phyloP scores from a whole-genome alignment of 2,888 invertebrate species.

The Leptothorax acervorum region DNA sequence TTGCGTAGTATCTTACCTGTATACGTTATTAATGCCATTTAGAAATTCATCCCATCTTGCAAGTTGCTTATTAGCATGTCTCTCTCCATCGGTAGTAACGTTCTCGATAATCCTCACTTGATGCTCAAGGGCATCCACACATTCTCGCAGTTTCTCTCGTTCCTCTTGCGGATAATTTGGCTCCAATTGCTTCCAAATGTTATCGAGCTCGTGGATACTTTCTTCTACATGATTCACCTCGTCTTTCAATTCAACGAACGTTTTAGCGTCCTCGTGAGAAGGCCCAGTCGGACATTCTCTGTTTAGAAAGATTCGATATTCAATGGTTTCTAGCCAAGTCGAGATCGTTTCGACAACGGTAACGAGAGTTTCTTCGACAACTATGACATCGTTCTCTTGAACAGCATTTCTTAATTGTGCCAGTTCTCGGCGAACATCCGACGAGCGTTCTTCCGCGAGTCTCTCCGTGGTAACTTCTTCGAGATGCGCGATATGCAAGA shows the following conservation, averaged over 20 bases:
- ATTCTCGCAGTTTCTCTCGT: slow-evolving; percentile 87
- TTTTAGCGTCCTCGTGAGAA: slow-evolving; percentile 72
- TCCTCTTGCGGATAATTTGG: slow-evolving; percentile 83
- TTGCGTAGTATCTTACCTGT: slow-evolving; percentile 85
- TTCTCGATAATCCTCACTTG: slow-evolving; percentile 91
- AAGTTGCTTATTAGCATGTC: slow-evolving; percentile 87
- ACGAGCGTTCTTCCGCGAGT: slow-evolving; percentile 87
- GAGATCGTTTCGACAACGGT: slow-evolving; percentile 93
- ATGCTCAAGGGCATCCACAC: slow-evolving; percentile 88
- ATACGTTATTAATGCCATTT: slow-evolving; percentile 88
- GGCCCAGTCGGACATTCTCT: slow-evolving; percentile 77
- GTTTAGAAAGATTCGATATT: slow-evolving; percentile 91
- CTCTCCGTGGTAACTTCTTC: slow-evolving; percentile 87
- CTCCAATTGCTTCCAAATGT: slow-evolving; percentile 86
- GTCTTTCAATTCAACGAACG: slow-evolving; percentile 88
- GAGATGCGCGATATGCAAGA: slow-evolving; percentile 88
- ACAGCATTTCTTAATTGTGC: slow-evolving; percentile 88
- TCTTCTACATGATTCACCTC: slow-evolving; percentile 90
- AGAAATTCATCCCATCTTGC: slow-evolving; percentile 91
- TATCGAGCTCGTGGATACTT: slow-evolving; percentile 89
- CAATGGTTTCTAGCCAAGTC: slow-evolving; percentile 94
- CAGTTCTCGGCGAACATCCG: slow-evolving; percentile 88
- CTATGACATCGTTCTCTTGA: slow-evolving; percentile 86
- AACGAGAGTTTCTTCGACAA: slow-evolving; percentile 90
- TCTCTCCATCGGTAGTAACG: slow-evolving; percentile 88